phyloP scores from a whole-genome alignment of 2,113 vertebrate genomes.

The Anoura caudifer region DNA sequence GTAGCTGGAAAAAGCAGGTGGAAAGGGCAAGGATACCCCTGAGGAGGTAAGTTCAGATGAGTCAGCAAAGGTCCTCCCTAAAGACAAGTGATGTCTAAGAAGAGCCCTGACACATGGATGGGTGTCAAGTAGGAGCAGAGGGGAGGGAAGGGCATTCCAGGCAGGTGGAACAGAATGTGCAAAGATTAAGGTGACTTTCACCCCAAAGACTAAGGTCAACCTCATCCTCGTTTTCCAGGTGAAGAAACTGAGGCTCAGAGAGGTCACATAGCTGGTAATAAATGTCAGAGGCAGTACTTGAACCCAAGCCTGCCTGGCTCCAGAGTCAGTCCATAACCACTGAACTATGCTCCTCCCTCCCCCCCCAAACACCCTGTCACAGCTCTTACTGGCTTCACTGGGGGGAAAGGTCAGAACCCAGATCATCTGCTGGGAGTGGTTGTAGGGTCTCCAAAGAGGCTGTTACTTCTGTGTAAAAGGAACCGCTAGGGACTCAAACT shows the following conservation, averaged over 20 bases:
- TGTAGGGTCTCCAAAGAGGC: not conserved
- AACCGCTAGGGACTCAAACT: no score
- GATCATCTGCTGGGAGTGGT: no score
- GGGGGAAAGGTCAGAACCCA: not conserved
- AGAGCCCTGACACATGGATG: not conserved
- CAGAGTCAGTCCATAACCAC: fast-evolving
- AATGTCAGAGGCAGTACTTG: no score
- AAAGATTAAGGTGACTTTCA: not conserved
- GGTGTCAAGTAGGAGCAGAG: not conserved
- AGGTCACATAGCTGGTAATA: not conserved
- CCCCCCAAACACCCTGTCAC: no score
- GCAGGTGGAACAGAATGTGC: not conserved
- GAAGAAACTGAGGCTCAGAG: not conserved
- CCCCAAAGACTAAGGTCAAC: not conserved
- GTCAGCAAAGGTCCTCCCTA: not conserved
- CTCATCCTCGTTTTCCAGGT: not conserved
- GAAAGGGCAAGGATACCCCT: not conserved
- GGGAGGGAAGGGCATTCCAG: not conserved
- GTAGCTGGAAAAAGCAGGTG: not conserved
- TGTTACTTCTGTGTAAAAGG: not conserved
- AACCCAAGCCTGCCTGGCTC: not conserved
- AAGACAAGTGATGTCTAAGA: not conserved
- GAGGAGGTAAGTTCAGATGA: not conserved
- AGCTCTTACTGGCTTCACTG: not conserved
- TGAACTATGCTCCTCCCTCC: no score